These are phyloP conservation scores for Lepidurus packardi DNA, from an alignment of 1,140 invertebrate genomes.

Conservation along the genomic window DNA sequence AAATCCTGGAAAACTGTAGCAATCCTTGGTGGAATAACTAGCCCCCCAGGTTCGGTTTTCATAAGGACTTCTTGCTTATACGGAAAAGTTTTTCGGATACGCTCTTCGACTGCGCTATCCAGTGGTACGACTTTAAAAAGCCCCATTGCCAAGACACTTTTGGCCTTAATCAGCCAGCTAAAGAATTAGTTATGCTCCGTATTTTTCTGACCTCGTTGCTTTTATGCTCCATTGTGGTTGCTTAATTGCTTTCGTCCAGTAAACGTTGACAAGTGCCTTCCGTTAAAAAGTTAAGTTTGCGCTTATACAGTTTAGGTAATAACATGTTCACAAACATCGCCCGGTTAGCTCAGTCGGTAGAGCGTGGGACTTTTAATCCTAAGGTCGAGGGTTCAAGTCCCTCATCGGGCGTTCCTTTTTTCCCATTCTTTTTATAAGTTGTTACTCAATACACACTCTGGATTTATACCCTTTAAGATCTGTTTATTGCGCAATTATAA, in stretches of 20 bases:
- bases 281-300: no score
- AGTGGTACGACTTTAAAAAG: not conserved
- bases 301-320: no score
- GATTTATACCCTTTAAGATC: no score
- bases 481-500: no score
- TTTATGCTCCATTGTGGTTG: no score
- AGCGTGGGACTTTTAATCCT: constrained; percentile 37
- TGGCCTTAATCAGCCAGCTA: no score
- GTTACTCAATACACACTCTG: no score
- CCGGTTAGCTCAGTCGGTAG: constrained; percentile 36
- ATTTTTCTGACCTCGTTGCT: no score
- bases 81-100: not conserved
- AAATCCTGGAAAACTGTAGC: not conserved
- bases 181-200: no score
- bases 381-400: constrained; percentile 37
- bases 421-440: not conserved
- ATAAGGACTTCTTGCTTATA: constrained; percentile 6
- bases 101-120: constrained; percentile 12
- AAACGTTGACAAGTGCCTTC: no score
- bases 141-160: not conserved
- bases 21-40: constrained; percentile 1
- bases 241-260: no score
- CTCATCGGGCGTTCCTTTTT: constrained; percentile 35
- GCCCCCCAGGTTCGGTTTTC: not conserved
- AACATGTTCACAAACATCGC: not conserved